Conservation (phyloP, 2,113 vertebrate genomes). For the Callipepla squamata region DNA sequence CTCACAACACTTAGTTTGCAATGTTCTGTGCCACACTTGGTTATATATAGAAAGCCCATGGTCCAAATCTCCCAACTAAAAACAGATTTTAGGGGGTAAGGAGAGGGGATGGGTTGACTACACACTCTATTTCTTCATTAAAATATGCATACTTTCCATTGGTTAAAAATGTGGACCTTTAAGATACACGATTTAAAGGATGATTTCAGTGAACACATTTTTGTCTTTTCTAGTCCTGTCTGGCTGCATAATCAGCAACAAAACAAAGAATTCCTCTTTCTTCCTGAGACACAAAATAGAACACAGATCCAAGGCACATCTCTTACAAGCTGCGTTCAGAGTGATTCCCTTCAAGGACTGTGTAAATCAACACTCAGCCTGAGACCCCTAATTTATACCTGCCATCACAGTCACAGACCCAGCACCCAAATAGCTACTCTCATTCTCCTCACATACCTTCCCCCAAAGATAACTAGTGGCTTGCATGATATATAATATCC, state of each 20-base stretch:
- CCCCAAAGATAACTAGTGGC: neutral
- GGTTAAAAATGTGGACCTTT: neutral
- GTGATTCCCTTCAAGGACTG: neutral
- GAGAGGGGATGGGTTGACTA: neutral
- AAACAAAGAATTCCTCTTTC: neutral
- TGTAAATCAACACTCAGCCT: neutral
- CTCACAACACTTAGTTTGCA: neutral
- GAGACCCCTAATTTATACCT: neutral
- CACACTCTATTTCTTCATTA: neutral
- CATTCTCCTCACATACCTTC: neutral
- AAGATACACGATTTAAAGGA: neutral
- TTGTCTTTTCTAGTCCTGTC: neutral
- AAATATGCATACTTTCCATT: rapidly evolving
- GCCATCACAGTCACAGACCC: neutral
- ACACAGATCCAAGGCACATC: neutral
- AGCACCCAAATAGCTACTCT: neutral
- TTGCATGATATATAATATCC: neutral
- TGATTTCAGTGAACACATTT: neutral
- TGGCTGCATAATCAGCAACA: neutral
- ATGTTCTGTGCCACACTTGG: neutral
- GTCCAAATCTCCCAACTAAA: neutral
- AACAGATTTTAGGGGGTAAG: neutral
- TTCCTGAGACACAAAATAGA: neutral
- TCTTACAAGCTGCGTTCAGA: neutral
- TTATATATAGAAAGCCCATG: neutral